Evolutionary conservation across 2,113 vertebrate species (phyloP), one percentile per base, ranked within the genome.

Genomic region (Cephalopterus ornatus): DNA sequence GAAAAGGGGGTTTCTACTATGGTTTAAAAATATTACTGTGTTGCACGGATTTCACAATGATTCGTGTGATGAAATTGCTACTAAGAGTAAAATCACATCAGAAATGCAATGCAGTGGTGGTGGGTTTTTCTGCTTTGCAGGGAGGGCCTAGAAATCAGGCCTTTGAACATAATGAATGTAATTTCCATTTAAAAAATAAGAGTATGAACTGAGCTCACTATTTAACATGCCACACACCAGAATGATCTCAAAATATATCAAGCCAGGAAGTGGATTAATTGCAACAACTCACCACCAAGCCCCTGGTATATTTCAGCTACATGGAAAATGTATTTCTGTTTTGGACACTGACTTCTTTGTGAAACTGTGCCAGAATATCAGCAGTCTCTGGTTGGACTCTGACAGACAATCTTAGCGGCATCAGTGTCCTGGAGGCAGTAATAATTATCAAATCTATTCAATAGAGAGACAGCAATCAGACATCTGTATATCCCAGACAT

Each of bases 401-500:
- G 87, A 91, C n/a, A 68, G 77, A 94, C 42, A 30, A 35, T 82
- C 47, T 70, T 50, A 93, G 88, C 59, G 74, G 68, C 86, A 93
- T 95, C 73, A 62, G 21, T 75, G 88, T 96, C 94, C 96, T 95
- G 95, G 56, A 95, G 96, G 94, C 62, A 83, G 50, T 71, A 95
- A 75, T 77, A 79, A 77, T 84, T 93, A 86, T 53, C 91, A 93
- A 95, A 96, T 93, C 86, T 89, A 44, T 88, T 76, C 0, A 2
- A 93, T 79, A 89, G 95, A 93, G 91, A 96, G 93, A 86, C 86
- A 92, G 85, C 86, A 93, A 95, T 94, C 94, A 96, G 95, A 97
- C 93, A 91, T 96, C 93, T 95, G 91, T 91, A 41, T 92, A 95
- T 97, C 93, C 97, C 96, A 97, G 97, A 96, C 94, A 26, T 95